Conservation (phyloP, 2,888 invertebrate genomes). For the Dolichopus griseipennis region DNA sequence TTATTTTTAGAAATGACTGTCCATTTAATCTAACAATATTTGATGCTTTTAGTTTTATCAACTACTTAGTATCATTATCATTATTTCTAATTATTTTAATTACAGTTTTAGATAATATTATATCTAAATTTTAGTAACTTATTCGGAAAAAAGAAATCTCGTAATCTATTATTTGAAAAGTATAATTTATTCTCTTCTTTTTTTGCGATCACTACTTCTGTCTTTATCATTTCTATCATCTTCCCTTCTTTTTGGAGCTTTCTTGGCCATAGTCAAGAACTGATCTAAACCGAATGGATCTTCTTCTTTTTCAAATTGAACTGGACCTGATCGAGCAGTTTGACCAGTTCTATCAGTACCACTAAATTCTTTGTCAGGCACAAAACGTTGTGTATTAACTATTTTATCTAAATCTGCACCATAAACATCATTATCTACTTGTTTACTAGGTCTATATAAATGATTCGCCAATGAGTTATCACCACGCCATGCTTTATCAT, state of each 20-base stretch:
- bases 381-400: conserved; percentile 86
- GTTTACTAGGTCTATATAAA: conserved; percentile 80
- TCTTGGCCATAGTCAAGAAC: conserved; percentile 95
- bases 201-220: conserved; percentile 42
- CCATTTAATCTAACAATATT: too few species aligned
- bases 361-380: conserved; percentile 94
- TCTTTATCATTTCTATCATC: conserved; percentile 38
- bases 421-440: conserved; percentile 83
- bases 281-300: conserved; percentile 98
- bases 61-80: too few species aligned
- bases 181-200: conserved; percentile 38
- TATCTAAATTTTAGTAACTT: too few species aligned
- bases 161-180: too few species aligned
- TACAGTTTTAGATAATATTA: too few species aligned
- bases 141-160: too few species aligned
- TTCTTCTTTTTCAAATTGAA: conserved; percentile 81
- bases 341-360: conserved; percentile 68
- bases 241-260: conserved; percentile 59
- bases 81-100: too few species aligned
- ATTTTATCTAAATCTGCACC: conserved; percentile 85
- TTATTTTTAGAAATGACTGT: too few species aligned
- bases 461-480: conserved; percentile 76
- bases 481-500: conserved; percentile 97
- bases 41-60: too few species aligned
- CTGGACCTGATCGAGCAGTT: conserved; percentile 76